Evolutionary conservation across 1,140 invertebrate species (phyloP).

Genomic region (Scaptodrosophila lebanonensis): DNA sequence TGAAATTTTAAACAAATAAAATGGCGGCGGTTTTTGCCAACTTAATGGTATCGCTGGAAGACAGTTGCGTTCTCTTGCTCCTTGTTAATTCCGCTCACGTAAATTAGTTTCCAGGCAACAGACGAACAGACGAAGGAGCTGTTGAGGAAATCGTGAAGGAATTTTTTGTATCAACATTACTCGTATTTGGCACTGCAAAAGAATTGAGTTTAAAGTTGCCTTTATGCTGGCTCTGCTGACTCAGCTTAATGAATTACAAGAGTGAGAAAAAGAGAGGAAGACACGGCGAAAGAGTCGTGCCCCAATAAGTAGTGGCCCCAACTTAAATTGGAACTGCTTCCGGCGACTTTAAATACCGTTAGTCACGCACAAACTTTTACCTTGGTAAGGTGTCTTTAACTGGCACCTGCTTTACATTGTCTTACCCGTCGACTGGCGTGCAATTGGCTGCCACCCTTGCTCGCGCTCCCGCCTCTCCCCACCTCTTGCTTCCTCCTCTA

Average conservation of each 20-base stretch:
- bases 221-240: conserved; percentile 32
- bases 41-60: no score
- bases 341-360: conserved; percentile 70
- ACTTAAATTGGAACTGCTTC: conserved; percentile 77
- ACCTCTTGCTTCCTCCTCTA: conserved; percentile 25
- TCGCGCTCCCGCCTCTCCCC: no score
- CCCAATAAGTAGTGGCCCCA: conserved; percentile 41
- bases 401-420: conserved; percentile 49
- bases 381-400: conserved; percentile 53
- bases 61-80: no score
- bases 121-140: conserved; percentile 14
- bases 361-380: conserved; percentile 65
- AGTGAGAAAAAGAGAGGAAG: conserved; percentile 2
- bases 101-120: conserved; percentile 43
- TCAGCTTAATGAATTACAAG: conserved; percentile 64
- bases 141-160: no score
- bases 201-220: conserved; percentile 31
- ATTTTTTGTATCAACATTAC: no score
- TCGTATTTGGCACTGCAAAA: no score
- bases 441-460: conserved; percentile 37
- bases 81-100: conserved; percentile 18
- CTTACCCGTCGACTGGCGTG: conserved; percentile 49
- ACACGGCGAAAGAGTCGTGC: background rate
- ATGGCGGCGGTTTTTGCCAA: conserved; percentile 19
- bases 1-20: conserved; percentile 67